Evolutionary conservation across 2,113 vertebrate genomes (phyloP).

Genomic region (Datnioides undecimradiatus): DNA sequence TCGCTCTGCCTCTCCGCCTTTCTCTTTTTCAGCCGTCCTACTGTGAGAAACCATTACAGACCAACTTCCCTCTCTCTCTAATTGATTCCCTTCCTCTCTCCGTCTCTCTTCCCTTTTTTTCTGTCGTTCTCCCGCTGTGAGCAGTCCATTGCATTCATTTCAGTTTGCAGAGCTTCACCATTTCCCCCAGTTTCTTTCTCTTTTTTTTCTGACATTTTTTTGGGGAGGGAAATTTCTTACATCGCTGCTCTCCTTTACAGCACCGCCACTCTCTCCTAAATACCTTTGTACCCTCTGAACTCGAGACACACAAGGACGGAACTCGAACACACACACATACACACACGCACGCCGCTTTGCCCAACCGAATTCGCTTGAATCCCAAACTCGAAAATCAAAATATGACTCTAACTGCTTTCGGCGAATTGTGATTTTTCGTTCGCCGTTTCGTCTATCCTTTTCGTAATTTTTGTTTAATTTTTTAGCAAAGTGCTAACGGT

Average conservation of each 20-base stretch:
- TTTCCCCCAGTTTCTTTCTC: slow-evolving; percentile 53
- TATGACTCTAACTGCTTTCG: slow-evolving; percentile 25
- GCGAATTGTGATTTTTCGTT: background rate
- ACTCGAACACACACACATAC: slow-evolving; percentile 21
- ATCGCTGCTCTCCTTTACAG: slow-evolving; percentile 54
- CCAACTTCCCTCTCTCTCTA: slow-evolving; percentile 82
- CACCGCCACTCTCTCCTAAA: slow-evolving; percentile 46
- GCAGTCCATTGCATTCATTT: slow-evolving; percentile 79
- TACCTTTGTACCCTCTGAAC: slow-evolving; percentile 75
- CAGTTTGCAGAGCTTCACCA: slow-evolving; percentile 73
- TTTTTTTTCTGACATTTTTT: slow-evolving; percentile 23
- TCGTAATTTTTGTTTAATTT: background rate
- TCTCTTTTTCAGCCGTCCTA: slow-evolving; percentile 62
- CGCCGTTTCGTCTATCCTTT: background rate
- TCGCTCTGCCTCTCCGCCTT: slow-evolving; percentile 43
- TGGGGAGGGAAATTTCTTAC: slow-evolving; percentile 38
- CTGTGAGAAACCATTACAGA: slow-evolving; percentile 84
- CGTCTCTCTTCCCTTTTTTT: slow-evolving; percentile 56
- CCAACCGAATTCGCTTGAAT: slow-evolving; percentile 12
- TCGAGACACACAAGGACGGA: slow-evolving; percentile 46
- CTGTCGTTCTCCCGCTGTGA: slow-evolving; percentile 77
- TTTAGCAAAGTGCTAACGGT: slow-evolving; percentile 5
- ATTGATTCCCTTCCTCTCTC: slow-evolving; percentile 81
- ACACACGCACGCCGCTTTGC: slow-evolving; percentile 12
- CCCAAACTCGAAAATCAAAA: background rate